These are phyloP conservation scores for Chamaetylas fuelleborni DNA, from an alignment of 2,113 vertebrate species.

Conservation along the genomic window DNA sequence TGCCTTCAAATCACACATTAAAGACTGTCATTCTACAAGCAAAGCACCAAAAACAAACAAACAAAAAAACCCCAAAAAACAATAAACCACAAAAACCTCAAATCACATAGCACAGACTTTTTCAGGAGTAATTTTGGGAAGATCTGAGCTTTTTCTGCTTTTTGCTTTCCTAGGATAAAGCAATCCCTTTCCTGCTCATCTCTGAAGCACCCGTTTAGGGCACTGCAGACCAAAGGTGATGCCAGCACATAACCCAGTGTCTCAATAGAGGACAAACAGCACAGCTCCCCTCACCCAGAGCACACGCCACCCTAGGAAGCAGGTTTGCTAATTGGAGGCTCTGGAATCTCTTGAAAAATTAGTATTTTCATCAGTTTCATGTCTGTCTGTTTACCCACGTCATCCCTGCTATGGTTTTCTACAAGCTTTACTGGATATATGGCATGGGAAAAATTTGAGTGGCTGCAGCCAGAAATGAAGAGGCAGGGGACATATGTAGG, in stretches of 20 bases:
- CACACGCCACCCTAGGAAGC: neutral
- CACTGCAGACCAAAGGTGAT: neutral
- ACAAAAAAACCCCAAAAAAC: neutral
- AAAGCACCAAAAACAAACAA: neutral
- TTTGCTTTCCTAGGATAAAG: neutral
- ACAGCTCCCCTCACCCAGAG: neutral
- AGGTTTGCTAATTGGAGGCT: slow-evolving; percentile 15
- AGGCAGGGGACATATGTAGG: neutral
- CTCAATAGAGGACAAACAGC: neutral
- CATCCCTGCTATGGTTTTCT: neutral
- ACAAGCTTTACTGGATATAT: neutral
- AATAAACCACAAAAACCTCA: neutral
- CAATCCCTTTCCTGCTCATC: neutral
- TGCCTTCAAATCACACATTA: neutral
- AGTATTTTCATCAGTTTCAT: slow-evolving; percentile 31
- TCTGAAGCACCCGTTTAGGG: neutral
- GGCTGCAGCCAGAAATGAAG: neutral
- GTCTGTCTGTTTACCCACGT: slow-evolving; percentile 26
- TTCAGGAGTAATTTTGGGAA: neutral
- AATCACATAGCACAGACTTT: neutral
- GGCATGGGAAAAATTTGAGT: neutral
- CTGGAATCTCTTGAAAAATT: slow-evolving; percentile 42
- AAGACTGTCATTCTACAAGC: neutral
- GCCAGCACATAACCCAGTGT: neutral
- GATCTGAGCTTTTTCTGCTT: neutral